Evolutionary conservation across 1,140 invertebrate species (phyloP).

Genomic region (Acyrthosiphon pisum): DNA sequence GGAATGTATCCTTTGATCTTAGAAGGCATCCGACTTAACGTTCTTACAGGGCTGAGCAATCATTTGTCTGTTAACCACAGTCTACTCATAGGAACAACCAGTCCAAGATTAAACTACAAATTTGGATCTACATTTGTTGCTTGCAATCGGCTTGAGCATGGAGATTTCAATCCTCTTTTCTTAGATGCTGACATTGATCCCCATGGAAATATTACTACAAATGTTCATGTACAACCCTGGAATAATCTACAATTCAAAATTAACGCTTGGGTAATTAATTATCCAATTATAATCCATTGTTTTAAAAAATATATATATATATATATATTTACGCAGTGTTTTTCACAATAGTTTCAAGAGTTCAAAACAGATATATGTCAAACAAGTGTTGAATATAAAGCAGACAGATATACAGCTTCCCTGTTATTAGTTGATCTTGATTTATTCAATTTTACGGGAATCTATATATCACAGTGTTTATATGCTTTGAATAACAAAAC

Average conservation of each 20-base stretch:
- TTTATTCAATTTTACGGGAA: constrained; percentile 81
- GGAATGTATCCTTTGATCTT: constrained; percentile 96
- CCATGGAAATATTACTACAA: constrained; percentile 94
- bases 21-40: constrained; percentile 94
- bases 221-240: constrained; percentile 90
- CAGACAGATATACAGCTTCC: constrained; percentile 84
- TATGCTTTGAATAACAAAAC: constrained; percentile 82
- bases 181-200: constrained; percentile 92
- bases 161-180: constrained; percentile 92
- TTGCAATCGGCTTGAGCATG: constrained; percentile 79
- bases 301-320: not conserved
- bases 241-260: constrained; percentile 82
- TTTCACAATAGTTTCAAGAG: constrained; percentile 76
- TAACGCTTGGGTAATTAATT: constrained; percentile 79
- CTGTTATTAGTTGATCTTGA: constrained; percentile 90
- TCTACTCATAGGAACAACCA: constrained; percentile 83
- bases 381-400: constrained; percentile 86
- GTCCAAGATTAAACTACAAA: constrained; percentile 79
- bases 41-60: constrained; percentile 95
- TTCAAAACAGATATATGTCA: constrained; percentile 88
- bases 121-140: constrained; percentile 98
- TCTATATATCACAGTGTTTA: constrained; percentile 90
- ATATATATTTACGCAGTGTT: not conserved
- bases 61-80: constrained; percentile 98
- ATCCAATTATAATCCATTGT: not conserved